These are phyloP conservation scores for Geodia barretti DNA, from an alignment of 37 sponge, comb jelly and placozoan genomes.

Conservation along the genomic window DNA sequence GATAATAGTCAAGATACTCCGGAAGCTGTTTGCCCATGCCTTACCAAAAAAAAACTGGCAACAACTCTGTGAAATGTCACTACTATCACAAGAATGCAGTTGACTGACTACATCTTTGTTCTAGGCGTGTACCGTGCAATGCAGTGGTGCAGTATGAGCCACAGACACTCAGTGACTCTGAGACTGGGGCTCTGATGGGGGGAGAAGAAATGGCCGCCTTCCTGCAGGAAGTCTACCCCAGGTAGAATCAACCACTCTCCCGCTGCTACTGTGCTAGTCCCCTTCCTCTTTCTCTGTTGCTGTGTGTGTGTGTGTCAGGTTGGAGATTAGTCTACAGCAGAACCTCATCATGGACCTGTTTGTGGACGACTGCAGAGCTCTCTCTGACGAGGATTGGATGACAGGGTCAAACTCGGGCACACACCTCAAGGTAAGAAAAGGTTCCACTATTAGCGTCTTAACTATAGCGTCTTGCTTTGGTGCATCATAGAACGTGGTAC, in stretches of 20 bases:
- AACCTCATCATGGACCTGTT: constrained; percentile 93
- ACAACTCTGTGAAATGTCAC: too few relatives aligned
- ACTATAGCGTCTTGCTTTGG: too few relatives aligned
- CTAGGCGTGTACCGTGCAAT: constrained; percentile 56
- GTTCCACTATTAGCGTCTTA: too few relatives aligned
- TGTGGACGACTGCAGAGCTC: constrained; percentile 75
- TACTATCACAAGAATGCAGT: background rate
- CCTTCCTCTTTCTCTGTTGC: background rate
- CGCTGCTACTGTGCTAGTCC: too few relatives aligned
- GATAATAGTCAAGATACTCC: too few relatives aligned
- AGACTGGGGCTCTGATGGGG: constrained; percentile 34
- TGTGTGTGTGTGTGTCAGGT: constrained; percentile 15
- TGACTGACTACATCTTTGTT: background rate
- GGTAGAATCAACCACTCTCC: too few relatives aligned
- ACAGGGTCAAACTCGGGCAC: constrained; percentile 89
- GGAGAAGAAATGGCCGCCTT: constrained; percentile 56
- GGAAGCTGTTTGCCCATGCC: too few relatives aligned
- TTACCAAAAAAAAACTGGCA: too few relatives aligned
- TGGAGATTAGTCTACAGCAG: constrained; percentile 90
- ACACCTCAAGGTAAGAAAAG: constrained; percentile 74
- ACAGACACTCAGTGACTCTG: constrained; percentile 34
- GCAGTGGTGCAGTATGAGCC: constrained; percentile 88
- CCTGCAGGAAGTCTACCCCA: constrained; percentile 51
- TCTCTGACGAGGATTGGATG: constrained; percentile 82
- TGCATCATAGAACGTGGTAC: too few relatives aligned